These are phyloP conservation scores for Choristoneura fumiferana DNA, from an alignment of 1,140 invertebrate genomes.

Conservation along the genomic window DNA sequence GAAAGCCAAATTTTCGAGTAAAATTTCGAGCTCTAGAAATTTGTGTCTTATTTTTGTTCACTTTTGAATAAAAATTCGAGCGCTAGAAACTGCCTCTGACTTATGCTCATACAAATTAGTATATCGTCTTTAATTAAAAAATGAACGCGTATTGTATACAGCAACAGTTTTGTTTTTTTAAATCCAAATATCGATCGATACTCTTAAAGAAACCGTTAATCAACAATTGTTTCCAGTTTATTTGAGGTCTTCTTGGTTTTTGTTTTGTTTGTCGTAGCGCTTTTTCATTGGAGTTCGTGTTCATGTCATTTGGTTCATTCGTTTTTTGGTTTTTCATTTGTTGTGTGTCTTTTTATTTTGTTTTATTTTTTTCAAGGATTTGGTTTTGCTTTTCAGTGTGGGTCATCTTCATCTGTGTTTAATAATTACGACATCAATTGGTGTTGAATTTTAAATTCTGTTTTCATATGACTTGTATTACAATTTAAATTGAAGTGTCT, in stretches of 20 bases:
- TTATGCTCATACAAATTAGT: no score
- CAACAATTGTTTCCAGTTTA: background rate
- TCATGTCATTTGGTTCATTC: slow-evolving; percentile 14
- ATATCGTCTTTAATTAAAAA: no score
- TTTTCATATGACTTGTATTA: background rate
- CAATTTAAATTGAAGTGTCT: slow-evolving; percentile 7
- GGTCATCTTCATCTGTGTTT: background rate
- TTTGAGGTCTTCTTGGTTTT: slow-evolving; percentile 20
- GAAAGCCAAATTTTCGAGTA: no score
- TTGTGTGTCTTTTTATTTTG: slow-evolving; percentile 26
- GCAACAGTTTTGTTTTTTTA: no score
- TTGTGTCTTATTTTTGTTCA: no score
- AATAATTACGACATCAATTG: background rate
- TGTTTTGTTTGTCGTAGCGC: slow-evolving; percentile 19
- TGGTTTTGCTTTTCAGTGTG: slow-evolving; percentile 3
- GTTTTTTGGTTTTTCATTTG: slow-evolving; percentile 13
- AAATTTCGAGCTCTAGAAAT: no score
- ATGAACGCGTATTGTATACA: no score
- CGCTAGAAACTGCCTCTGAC: no score
- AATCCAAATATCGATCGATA: no score
- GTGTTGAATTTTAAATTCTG: background rate
- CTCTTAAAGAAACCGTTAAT: slow-evolving; percentile 10
- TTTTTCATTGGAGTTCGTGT: slow-evolving; percentile 21
- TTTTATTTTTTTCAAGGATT: slow-evolving; percentile 21
- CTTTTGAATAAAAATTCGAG: no score